Evolutionary conservation across 2,797 vertebrate species (phyloP), one percentile per base, ranked within the genome.

Genomic region (Enteromius argenteus): DNA sequence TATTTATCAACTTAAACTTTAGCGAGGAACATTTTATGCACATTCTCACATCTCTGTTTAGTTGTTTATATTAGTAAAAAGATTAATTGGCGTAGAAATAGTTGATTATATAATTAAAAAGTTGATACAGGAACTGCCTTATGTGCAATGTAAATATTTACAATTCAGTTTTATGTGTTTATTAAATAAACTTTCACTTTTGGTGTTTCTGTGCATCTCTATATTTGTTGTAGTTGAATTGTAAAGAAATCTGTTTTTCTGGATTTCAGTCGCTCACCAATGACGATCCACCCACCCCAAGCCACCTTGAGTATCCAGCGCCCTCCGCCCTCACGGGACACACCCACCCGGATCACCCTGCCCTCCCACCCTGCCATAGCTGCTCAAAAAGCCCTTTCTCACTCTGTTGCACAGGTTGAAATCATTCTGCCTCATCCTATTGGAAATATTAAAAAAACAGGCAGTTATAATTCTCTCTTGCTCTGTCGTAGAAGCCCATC

Each of bases 361-460:
- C 98, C 98, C 0, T 97, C 97, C 0, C 97, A 99, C 89, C 97
- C 98, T 0, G 98, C 97, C 0, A 94, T 99, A 0, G 97, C 97
- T 13, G 88, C 95, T 0, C 97, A 96, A 75, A 99, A 99, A 84
- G 95, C 96, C 37, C 98, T 97, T 86, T 94, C 97, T 0, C 98
- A 99, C 90, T 95, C 97, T 30, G 96, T 99, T 96, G 93, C 97
- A 10, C 98, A 99, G 97, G 98, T 99, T 83, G 83, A 27, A 68
- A 39, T 17, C 35, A 13, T 39, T 74, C 51, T 66, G 14, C 3
- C 21, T 21, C 2, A 10, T 83, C 10, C 27, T n/a, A 23, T 46
- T 39, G 8, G 2, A 44, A 27, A 51, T 51, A 5, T 49, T 8
- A 9, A 30, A 53, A 21, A n/a, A 17, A 5, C 58, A 13, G 17